Evolutionary conservation across 2,113 vertebrate species (phyloP), one percentile per base, ranked within the genome.

Genomic region (Oriolus oriolus): DNA sequence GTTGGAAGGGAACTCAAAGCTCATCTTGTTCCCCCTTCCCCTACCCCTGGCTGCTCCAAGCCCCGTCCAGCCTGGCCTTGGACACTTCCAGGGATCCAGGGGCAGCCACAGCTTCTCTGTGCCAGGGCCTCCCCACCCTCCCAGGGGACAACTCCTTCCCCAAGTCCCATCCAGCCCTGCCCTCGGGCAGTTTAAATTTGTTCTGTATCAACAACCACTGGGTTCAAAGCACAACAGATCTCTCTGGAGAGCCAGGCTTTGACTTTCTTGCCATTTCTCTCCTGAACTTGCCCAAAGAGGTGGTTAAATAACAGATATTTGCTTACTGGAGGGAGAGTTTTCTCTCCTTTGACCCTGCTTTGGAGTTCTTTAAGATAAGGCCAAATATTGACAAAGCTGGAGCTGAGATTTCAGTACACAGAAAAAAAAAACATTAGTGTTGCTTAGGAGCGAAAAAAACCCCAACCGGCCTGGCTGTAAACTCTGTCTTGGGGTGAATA

Each of bases 321-420:
- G 79, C 91, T 87, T 97, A 94, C 89, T 71, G 68, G 60, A 81
- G 54, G 78, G 65, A 95, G 73, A 89, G 85, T 88, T 96, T 79
- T 54, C 88, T 96, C 95, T 96, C 93, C 92, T 96, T 61, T 49
- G 17, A 95, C 69, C 78, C 63, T 31, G 41, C 94, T 96, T 96
- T 93, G 75, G 93, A 95, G 96, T 92, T 95, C 87, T 97, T 94
- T 90, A 96, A 97, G 96, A 97, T 96, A 97, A 97, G 83, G 83
- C 64, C 87, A 97, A 97, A 98, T 98, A 97, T 95, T 97, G 97
- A 97, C 96, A 93, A 82, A 97, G 89, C 76, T 79, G 82, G 42
- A 59, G 70, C 87, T 69, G 91, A 95, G 96, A 95, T 95, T 92
- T 95, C 96, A 96, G 85, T 53, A 92, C 65, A 54, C 73, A 77